A percentile compares a stretch with the other conserved stretches of the same genome.
These are phyloP conservation scores for Zosterops borbonicus DNA, from an alignment of 2,113 vertebrate species.

Conservation along the genomic window DNA sequence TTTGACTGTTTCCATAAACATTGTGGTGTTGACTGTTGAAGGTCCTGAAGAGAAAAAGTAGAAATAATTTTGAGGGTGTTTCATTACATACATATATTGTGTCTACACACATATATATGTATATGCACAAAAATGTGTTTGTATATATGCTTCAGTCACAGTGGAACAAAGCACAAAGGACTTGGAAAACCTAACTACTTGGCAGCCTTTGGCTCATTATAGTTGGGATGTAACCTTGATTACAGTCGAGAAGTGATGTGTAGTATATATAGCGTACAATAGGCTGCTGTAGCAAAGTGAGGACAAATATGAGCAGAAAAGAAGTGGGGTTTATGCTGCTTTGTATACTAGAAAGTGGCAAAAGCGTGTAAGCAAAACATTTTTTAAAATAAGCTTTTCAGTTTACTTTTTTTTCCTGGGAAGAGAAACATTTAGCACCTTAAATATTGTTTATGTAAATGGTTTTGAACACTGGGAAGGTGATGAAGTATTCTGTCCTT, in stretches of 20 bases:
- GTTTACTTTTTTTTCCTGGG: not conserved
- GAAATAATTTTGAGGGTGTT: not conserved
- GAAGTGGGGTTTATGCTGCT: not conserved
- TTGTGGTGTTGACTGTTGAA: not conserved
- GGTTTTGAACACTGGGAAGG: not conserved
- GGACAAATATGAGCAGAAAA: not conserved
- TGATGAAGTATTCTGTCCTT: not conserved
- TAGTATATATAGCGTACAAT: rapidly evolving
- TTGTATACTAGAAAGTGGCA: not conserved
- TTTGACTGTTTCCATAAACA: not conserved
- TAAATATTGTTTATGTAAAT: not conserved
- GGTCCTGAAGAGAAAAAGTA: not conserved
- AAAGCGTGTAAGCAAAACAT: not conserved
- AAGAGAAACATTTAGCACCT: not conserved
- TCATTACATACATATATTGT: not conserved
- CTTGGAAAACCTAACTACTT: not conserved
- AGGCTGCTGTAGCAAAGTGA: not conserved
- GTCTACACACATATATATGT: rapidly evolving
- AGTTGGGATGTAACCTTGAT: not conserved
- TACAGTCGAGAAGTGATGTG: not conserved
- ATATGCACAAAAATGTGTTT: not conserved
- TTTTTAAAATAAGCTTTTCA: not conserved
- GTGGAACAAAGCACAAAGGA: not conserved
- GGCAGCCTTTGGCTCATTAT: not conserved
- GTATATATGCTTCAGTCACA: not conserved